phyloP scores from a whole-genome alignment of 2,888 invertebrate genomes.

The Meteorus colon region DNA sequence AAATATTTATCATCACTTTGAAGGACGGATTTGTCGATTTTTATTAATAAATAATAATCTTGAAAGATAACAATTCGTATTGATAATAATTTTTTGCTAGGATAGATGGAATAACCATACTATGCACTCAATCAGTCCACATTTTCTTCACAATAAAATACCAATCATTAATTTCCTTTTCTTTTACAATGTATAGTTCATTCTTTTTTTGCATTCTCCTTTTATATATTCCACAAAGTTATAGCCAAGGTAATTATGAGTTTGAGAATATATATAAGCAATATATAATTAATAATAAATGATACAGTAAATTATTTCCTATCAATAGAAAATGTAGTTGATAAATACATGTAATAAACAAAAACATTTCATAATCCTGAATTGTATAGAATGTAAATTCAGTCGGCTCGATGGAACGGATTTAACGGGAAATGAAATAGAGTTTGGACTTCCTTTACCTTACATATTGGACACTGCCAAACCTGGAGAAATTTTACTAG shows the following conservation, averaged over 20 bases:
- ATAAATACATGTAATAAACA: not conserved
- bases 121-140: slow-evolving; percentile 8
- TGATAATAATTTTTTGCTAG: not conserved
- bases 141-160: not conserved
- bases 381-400: slow-evolving; percentile 43
- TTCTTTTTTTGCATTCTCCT: not conserved
- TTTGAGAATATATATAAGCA: not conserved
- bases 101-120: not conserved
- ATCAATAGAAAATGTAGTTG: too few species aligned
- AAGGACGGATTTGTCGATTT: not conserved
- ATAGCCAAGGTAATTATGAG: slow-evolving; percentile 9
- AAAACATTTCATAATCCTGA: not conserved
- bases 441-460: slow-evolving; percentile 25
- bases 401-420: slow-evolving; percentile 40
- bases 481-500: slow-evolving; percentile 39
- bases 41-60: not conserved
- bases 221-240: not conserved
- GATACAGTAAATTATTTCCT: not conserved
- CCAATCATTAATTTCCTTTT: not conserved
- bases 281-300: not conserved
- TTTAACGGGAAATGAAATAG: not conserved
- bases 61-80: not conserved
- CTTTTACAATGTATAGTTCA: not conserved
- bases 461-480: slow-evolving; percentile 39
- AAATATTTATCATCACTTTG: not conserved